These are phyloP conservation scores for Sweltsa coloradensis DNA, from an alignment of 1,140 invertebrate species.

Conservation along the genomic window DNA sequence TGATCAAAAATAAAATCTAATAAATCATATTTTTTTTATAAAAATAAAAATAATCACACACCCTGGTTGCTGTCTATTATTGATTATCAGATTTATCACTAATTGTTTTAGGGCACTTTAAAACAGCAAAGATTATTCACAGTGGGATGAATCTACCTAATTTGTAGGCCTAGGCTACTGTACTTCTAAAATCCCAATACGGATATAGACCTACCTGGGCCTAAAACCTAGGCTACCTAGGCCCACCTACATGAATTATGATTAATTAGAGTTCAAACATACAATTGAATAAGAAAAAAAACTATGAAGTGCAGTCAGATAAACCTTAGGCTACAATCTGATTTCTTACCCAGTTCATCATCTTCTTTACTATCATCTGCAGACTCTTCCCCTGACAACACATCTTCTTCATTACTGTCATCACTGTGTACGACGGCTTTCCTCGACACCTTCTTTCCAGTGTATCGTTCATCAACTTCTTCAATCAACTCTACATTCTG, in stretches of 20 bases:
- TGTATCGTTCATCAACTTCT: slow-evolving; percentile 56
- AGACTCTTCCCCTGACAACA: slow-evolving; percentile 13
- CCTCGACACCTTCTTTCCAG: slow-evolving; percentile 49
- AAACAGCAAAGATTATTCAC: too few relatives aligned
- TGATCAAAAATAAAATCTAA: too few relatives aligned
- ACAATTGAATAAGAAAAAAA: not conserved
- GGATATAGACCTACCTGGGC: too few relatives aligned
- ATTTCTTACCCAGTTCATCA: not conserved
- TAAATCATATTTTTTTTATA: too few relatives aligned
- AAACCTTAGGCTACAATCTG: not conserved
- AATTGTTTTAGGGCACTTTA: too few relatives aligned
- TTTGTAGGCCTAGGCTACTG: too few relatives aligned
- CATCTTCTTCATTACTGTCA: slow-evolving; percentile 19
- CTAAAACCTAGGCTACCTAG: too few relatives aligned
- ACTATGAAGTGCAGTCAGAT: not conserved
- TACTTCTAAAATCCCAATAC: too few relatives aligned
- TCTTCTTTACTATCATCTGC: not conserved
- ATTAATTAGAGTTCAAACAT: not conserved
- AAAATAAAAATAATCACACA: too few relatives aligned
- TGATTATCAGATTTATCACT: too few relatives aligned
- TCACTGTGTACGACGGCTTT: slow-evolving; percentile 29
- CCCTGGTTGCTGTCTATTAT: too few relatives aligned
- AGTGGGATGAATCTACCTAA: too few relatives aligned
- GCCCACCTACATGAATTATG: not conserved
- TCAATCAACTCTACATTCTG: slow-evolving; percentile 49